phyloP scores from a whole-genome alignment of 2,888 invertebrate species.

The Dusona sp. region DNA sequence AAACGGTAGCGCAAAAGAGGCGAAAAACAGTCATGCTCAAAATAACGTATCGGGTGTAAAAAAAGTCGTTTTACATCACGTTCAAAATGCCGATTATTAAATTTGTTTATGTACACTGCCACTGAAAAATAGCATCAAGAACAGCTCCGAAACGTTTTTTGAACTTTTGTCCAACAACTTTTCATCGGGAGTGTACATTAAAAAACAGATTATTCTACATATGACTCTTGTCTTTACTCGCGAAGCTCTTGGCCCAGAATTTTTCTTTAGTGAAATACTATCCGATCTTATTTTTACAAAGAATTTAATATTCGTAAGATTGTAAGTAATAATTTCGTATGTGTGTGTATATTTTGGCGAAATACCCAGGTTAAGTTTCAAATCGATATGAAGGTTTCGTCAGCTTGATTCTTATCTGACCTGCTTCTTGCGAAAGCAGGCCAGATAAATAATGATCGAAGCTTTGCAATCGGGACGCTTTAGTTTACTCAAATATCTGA shows the following conservation, averaged over 20 bases:
- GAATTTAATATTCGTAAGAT: background rate
- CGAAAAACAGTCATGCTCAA: too few species aligned
- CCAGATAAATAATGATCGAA: slow-evolving; percentile 61
- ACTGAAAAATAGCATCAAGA: too few species aligned
- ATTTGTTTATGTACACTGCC: too few species aligned
- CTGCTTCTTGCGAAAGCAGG: slow-evolving; percentile 27
- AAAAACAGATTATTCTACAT: too few species aligned
- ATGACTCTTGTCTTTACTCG: background rate
- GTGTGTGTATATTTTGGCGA: background rate
- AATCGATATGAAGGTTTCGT: slow-evolving; percentile 22
- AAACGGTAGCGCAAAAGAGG: too few species aligned
- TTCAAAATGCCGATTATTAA: too few species aligned
- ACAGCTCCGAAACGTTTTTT: too few species aligned
- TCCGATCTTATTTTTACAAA: background rate
- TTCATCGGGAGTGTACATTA: too few species aligned
- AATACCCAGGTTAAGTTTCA: slow-evolving; percentile 16
- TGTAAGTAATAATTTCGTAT: background rate
- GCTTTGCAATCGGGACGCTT: slow-evolving; percentile 29
- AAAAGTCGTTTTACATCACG: too few species aligned
- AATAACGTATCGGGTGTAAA: too few species aligned
- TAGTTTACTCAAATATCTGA: slow-evolving; percentile 57
- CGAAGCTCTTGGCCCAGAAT: background rate
- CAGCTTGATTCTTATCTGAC: slow-evolving; percentile 44
- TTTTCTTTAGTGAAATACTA: background rate
- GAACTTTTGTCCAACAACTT: too few species aligned